Base-by-base conservation (phyloP, 2,113 vertebrate species). In the Tachysurus fulvidraco region DNA sequence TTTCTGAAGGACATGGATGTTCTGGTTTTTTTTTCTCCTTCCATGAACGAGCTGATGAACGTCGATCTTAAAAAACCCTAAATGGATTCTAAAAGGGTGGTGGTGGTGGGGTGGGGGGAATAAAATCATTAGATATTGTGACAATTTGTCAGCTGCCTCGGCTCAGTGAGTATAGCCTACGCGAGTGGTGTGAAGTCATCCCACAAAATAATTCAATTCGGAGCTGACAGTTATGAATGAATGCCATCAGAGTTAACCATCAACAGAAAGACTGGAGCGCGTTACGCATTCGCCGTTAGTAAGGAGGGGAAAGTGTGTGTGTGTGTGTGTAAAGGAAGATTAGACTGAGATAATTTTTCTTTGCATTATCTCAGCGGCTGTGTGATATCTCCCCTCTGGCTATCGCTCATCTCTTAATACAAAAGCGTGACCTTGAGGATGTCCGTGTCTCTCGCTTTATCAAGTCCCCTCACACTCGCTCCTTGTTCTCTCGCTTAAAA, bases 291-390 rank as follows among this genome's bases (percentile, higher is more conserved):
- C 73, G 65, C 25, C 44, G 28, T 65, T 85, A 6, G 81, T 23
- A 69, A 67, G 71, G 16, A 69, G 23, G 52, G n/a, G 28, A 50
- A 9, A 0, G 46, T 50, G 46, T 50, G 69, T n/a, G 84, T 59
- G 83, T 74, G 73, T 23, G 79, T 69, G 83, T 25, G 71, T 81
- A 23, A 19, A 55, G 64, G 21, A 81, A 60, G 36, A 76, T 83
- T 78, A 80, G 74, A 44, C 62, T 36, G 84, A 83, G 88, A 87
- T 86, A 62, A 89, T 91, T 89, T 85, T 88, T 92, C 89, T 90
- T 92, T 92, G 90, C 79, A 92, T 93, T 92, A 92, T 91, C 88
- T 71, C 88, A 86, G 89, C 78, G 88, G 73, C 83, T 79, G 59
- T 84, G 62, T 82, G 85, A 78, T 89, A 90, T 89, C 90, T 87